Percentiles rank a stretch among this genome's conserved stretches.
phyloP scores from a whole-genome alignment of 2,888 invertebrate genomes.

The Megaustenia siamemsis region DNA sequence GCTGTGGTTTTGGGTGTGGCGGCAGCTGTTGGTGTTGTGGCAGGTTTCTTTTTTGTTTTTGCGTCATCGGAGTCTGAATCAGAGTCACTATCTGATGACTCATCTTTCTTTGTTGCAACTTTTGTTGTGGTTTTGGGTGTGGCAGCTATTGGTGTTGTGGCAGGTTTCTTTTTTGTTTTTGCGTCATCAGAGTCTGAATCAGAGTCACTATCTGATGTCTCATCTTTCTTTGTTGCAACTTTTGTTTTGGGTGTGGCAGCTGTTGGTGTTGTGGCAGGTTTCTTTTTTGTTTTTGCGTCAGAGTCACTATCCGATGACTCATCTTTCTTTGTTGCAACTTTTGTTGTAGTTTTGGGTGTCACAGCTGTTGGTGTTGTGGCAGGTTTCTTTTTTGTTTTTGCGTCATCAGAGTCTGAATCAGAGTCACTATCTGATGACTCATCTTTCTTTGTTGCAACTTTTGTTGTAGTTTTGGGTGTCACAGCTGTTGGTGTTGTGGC shows the following conservation, averaged over 20 bases:
- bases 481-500: conserved; percentile 7
- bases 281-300: conserved; percentile 27
- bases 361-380: background rate
- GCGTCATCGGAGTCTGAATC: conserved; percentile 63
- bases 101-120: conserved; percentile 48
- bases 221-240: conserved; percentile 48
- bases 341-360: conserved; percentile 10
- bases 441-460: conserved; percentile 57
- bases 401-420: conserved; percentile 47
- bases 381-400: conserved; percentile 23
- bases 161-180: background rate
- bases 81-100: conserved; percentile 57
- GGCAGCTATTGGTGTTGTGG: conserved; percentile 14
- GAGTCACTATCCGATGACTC: conserved; percentile 54
- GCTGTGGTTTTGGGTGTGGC: conserved; percentile 15
- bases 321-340: conserved; percentile 55
- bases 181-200: conserved; percentile 63
- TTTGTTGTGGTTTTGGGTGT: background rate
- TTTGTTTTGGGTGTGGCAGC: background rate
- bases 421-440: conserved; percentile 57
- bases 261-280: background rate
- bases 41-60: background rate
- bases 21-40: conserved; percentile 22
- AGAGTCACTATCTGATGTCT: conserved; percentile 57
- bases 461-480: background rate